Conservation (phyloP, 2,113 vertebrate species). For the Mionectes macconnelli region DNA sequence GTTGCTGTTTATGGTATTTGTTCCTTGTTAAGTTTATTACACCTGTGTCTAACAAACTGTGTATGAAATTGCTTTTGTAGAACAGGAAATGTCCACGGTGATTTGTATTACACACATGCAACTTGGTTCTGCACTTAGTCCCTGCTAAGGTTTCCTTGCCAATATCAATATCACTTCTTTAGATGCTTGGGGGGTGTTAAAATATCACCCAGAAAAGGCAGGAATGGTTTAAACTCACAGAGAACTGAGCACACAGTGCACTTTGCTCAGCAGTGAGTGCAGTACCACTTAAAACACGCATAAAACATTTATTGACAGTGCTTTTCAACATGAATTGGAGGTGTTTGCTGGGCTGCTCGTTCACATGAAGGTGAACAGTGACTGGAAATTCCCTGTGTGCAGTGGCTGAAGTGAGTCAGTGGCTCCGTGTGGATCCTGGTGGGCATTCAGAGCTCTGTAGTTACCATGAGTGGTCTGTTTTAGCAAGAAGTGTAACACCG, state of each 20-base stretch:
- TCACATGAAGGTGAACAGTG: neutral
- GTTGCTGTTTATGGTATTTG: neutral
- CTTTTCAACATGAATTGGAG: neutral
- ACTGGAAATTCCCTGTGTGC: neutral
- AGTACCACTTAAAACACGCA: neutral
- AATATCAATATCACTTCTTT: neutral
- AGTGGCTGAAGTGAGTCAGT: neutral
- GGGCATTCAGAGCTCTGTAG: neutral
- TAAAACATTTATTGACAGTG: neutral
- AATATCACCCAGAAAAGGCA: neutral
- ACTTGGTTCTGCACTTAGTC: neutral
- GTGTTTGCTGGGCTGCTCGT: neutral
- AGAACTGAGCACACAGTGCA: neutral
- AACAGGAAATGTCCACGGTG: neutral
- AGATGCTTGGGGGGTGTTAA: neutral
- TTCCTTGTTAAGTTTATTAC: neutral
- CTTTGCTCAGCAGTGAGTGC: neutral
- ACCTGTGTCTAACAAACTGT: neutral
- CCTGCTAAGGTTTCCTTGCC: neutral
- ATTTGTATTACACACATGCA: neutral
- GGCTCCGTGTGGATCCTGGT: neutral
- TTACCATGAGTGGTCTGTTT: accelerated
- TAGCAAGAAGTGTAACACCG: neutral
- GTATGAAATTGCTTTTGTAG: neutral
- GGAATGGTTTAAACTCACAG: neutral